These are phyloP conservation scores for Callosobruchus maculatus DNA, from an alignment of 2,888 invertebrate genomes.

Conservation along the genomic window DNA sequence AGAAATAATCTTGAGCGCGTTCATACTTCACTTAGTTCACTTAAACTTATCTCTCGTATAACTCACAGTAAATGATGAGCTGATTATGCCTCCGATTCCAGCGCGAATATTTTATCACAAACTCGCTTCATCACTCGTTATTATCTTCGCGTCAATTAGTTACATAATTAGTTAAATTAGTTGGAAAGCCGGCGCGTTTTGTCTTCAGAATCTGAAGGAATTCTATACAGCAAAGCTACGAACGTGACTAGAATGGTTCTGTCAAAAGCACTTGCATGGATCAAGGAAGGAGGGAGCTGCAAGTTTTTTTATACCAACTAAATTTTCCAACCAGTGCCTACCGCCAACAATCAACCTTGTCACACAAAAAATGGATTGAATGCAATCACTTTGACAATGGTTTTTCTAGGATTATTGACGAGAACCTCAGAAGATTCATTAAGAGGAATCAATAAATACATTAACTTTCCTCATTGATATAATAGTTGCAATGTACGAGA, in stretches of 20 bases:
- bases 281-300: background rate
- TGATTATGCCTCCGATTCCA: background rate
- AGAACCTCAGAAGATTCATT: no score
- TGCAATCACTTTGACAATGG: no score
- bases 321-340: no score
- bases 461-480: no score
- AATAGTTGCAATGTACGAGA: no score
- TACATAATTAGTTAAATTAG: constrained; percentile 2
- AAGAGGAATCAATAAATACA: no score
- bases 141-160: constrained; percentile 1
- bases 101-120: background rate
- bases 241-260: background rate
- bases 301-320: no score
- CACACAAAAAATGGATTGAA: no score
- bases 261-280: background rate
- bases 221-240: background rate
- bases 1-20: background rate
- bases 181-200: background rate
- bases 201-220: background rate
- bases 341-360: no score
- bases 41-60: background rate
- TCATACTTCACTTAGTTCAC: background rate
- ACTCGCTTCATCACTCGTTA: background rate
- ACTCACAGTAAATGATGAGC: background rate
- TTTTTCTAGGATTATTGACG: no score